These are phyloP conservation scores for Clusia tigrina DNA, from an alignment of 2,888 invertebrate species.

Conservation along the genomic window DNA sequence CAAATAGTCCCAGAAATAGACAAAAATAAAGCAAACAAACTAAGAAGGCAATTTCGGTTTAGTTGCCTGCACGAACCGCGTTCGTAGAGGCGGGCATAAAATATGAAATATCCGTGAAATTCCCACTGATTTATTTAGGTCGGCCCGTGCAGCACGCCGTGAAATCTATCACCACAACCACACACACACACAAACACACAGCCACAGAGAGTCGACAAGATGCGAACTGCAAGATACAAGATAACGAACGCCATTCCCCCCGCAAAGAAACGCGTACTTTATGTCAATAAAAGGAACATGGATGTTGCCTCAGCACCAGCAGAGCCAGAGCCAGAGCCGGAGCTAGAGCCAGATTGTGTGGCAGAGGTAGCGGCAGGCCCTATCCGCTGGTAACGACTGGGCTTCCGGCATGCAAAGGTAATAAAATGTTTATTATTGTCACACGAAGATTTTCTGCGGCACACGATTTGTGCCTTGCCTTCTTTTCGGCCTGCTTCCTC, in stretches of 20 bases:
- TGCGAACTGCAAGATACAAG: background rate
- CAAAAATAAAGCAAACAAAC: conserved; percentile 24
- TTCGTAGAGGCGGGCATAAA: conserved; percentile 1
- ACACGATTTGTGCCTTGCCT: conserved; percentile 29
- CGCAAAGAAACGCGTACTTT: background rate
- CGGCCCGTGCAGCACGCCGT: background rate
- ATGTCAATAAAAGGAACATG: no score
- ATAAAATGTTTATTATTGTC: conserved; percentile 59
- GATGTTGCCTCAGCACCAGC: no score
- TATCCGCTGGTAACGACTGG: conserved; percentile 8
- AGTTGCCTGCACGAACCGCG: background rate
- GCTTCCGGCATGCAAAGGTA: conserved; percentile 36
- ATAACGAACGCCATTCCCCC: background rate
- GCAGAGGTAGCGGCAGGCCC: background rate
- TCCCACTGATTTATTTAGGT: conserved; percentile 14
- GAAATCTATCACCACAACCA: background rate
- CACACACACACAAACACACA: no score
- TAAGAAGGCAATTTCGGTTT: background rate
- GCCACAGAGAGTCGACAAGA: no score
- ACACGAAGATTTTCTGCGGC: conserved; percentile 42
- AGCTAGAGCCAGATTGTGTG: background rate
- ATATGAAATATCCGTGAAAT: conserved; percentile 13
- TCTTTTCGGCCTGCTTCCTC: background rate
- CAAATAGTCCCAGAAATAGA: conserved; percentile 16
- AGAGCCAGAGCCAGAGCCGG: no score